Evolutionary conservation across 2,113 vertebrate genomes (phyloP).

Genomic region (Dasyprocta punctata): DNA sequence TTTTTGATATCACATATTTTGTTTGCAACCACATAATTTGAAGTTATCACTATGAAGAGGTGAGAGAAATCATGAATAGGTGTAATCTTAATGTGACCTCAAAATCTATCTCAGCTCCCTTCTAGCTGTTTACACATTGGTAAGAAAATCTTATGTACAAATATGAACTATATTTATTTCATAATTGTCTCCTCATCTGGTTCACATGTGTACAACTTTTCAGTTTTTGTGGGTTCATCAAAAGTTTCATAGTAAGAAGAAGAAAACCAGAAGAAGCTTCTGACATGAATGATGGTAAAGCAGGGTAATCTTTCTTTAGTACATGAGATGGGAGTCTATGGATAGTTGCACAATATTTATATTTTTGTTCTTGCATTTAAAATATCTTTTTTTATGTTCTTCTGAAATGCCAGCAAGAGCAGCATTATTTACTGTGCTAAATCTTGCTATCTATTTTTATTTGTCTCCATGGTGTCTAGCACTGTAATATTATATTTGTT

Average conservation of each 20-base stretch:
- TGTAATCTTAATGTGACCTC: background rate
- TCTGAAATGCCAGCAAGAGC: background rate
- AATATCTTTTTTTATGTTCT: background rate
- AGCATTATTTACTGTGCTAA: background rate
- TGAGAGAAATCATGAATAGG: background rate
- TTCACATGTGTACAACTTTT: background rate
- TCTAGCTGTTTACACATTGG: background rate
- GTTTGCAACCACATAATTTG: background rate
- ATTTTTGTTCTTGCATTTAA: constrained; percentile 7
- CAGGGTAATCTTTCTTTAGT: background rate
- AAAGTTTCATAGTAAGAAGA: background rate
- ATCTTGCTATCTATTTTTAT: background rate
- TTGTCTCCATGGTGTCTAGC: background rate
- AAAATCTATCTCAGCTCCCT: background rate
- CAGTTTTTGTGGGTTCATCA: background rate
- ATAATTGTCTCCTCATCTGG: background rate
- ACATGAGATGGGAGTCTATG: rapidly evolving
- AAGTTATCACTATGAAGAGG: background rate
- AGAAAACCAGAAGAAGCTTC: background rate
- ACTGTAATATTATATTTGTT: background rate
- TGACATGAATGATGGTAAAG: background rate
- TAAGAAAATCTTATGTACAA: background rate
- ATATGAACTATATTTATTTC: background rate
- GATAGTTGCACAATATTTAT: background rate
- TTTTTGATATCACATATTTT: background rate